Percentiles rank a stretch among this genome's conserved stretches.
phyloP scores from a whole-genome alignment of 2,797 vertebrate species.

The Typhlichthys eigenmanni region DNA sequence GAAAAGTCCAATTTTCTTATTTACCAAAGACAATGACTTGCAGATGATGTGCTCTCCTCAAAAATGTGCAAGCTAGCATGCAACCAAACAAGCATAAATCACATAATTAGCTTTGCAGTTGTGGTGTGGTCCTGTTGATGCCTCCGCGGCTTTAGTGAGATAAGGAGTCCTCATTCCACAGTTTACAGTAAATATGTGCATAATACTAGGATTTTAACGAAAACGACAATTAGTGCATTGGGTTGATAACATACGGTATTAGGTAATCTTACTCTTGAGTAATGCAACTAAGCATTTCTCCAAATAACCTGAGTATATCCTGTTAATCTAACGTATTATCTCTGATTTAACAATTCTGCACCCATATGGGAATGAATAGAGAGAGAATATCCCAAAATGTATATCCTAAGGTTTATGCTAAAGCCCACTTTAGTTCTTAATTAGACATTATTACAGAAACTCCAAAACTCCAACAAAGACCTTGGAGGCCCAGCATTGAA shows the following conservation, averaged over 20 bases:
- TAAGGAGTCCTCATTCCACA: slow-evolving; percentile 66
- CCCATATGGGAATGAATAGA: slow-evolving; percentile 22
- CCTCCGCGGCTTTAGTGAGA: slow-evolving; percentile 66
- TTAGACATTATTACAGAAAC: neutral
- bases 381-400: slow-evolving; percentile 6
- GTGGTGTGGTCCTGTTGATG: slow-evolving; percentile 64
- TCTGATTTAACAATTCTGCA: slow-evolving; percentile 33
- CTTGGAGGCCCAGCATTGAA: neutral
- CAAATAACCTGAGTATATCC: slow-evolving; percentile 60
- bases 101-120: slow-evolving; percentile 73
- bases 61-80: slow-evolving; percentile 73
- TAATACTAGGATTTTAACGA: slow-evolving; percentile 63
- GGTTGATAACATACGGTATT: slow-evolving; percentile 57
- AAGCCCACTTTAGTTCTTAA: neutral
- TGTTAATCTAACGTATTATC: slow-evolving; percentile 46
- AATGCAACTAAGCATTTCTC: slow-evolving; percentile 58
- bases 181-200: slow-evolving; percentile 60
- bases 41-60: slow-evolving; percentile 73
- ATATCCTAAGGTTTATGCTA: neutral
- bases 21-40: slow-evolving; percentile 73
- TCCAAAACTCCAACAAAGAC: neutral
- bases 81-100: slow-evolving; percentile 74
- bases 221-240: slow-evolving; percentile 65
- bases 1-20: slow-evolving; percentile 64
- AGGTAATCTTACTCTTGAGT: slow-evolving; percentile 62